Percentiles rank a stretch among this genome's conserved stretches.
Conservation (phyloP, 2,797 vertebrate genomes). For the Danio tinwini region DNA sequence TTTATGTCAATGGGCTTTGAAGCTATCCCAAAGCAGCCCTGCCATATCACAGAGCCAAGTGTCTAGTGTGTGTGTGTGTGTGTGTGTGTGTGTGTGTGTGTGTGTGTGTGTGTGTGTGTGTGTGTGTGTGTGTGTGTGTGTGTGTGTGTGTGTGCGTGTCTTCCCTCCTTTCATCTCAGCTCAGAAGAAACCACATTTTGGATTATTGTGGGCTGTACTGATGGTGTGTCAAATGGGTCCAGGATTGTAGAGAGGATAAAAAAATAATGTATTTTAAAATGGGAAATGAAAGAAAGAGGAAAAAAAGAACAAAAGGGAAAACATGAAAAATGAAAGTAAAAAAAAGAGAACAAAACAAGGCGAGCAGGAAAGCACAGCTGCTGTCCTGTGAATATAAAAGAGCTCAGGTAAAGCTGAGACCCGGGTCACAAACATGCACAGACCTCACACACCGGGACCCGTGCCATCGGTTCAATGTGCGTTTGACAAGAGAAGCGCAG, state of each 20-base stretch:
- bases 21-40: conserved; percentile 78
- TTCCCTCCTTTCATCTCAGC: conserved; percentile 80
- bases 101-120: conserved; percentile 45
- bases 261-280: conserved; percentile 56
- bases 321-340: conserved; percentile 21
- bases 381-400: conserved; percentile 44
- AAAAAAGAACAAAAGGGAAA: conserved; percentile 32
- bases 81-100: conserved; percentile 45
- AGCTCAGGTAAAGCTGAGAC: conserved; percentile 46
- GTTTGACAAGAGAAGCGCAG: conserved; percentile 31
- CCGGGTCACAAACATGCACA: conserved; percentile 10
- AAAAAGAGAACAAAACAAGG: conserved; percentile 1
- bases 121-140: conserved; percentile 63
- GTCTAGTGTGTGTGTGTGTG: conserved; percentile 65
- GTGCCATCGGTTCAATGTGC: not conserved
- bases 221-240: conserved; percentile 74
- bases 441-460: conserved; percentile 14
- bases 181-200: conserved; percentile 78
- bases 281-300: conserved; percentile 4
- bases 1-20: conserved; percentile 86
- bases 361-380: conserved; percentile 24
- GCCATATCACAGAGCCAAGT: conserved; percentile 64
- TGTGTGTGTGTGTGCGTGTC: conserved; percentile 53
- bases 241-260: conserved; percentile 70
- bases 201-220: conserved; percentile 76